phyloP scores from a whole-genome alignment of 2,113 vertebrate species.

The Gnathonemus longibarbis region DNA sequence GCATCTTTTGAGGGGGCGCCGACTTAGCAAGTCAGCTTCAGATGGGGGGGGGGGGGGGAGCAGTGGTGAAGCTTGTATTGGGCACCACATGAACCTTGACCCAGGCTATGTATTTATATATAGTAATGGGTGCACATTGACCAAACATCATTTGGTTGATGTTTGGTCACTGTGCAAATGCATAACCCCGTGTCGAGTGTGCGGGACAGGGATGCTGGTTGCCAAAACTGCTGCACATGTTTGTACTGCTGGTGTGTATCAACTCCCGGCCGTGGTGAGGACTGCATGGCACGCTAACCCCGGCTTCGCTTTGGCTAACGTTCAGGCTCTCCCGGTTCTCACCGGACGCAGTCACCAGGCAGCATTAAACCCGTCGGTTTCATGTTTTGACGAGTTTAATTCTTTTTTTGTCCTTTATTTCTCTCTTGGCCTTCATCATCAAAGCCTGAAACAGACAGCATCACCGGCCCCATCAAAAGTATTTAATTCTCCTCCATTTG shows the following conservation, averaged over 20 bases:
- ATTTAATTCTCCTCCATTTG: conserved; percentile 27
- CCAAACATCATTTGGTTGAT: neutral
- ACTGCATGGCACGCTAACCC: conserved; percentile 16
- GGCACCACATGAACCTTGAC: neutral
- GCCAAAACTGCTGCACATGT: conserved; percentile 46
- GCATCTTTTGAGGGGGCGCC: neutral
- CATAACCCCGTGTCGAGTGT: conserved; percentile 26
- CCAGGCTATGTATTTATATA: neutral
- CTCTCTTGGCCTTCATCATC: neutral
- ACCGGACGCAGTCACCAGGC: neutral
- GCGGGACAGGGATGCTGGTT: conserved; percentile 30
- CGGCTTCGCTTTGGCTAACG: conserved; percentile 17
- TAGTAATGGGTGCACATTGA: neutral
- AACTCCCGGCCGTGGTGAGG: conserved; percentile 13
- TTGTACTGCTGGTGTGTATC: conserved; percentile 37
- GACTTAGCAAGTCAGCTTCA: neutral
- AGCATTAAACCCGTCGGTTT: neutral
- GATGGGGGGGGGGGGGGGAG: neutral
- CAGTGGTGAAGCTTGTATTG: neutral
- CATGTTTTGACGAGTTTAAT: neutral
- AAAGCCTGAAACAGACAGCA: neutral
- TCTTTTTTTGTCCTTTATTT: neutral
- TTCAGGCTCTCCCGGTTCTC: neutral
- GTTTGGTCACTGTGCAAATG: conserved; percentile 30
- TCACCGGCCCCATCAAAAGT: neutral